A percentile compares a stretch with the other conserved stretches of the same genome.
phyloP scores from a whole-genome alignment of 1,140 invertebrate species.

The Drosophila teissieri region DNA sequence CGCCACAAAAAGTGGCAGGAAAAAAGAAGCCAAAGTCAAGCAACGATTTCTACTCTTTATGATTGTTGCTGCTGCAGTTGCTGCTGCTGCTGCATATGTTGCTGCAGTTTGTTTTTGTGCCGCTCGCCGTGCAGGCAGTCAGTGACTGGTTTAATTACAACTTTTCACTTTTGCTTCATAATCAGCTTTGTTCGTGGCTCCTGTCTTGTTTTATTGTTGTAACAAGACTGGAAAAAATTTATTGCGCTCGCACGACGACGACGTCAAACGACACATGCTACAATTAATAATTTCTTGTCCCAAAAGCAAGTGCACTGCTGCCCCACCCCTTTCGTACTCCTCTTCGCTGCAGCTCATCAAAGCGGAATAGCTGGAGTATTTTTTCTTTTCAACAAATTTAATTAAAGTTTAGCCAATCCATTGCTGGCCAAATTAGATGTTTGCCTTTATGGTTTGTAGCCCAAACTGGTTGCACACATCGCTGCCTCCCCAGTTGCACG shows the following conservation, averaged over 20 bases:
- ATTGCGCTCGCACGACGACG: constrained; percentile 80
- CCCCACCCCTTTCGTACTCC: constrained; percentile 17
- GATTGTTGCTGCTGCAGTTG: constrained; percentile 46
- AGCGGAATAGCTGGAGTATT: constrained; percentile 59
- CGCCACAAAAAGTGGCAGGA: constrained; percentile 52
- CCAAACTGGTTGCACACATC: constrained; percentile 57
- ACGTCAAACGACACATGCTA: constrained; percentile 78
- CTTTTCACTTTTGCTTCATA: constrained; percentile 83
- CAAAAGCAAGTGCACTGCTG: constrained; percentile 35
- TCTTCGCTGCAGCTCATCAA: constrained; percentile 53
- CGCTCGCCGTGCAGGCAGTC: constrained; percentile 53
- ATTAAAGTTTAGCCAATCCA: constrained; percentile 76
- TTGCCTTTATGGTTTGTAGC: constrained; percentile 53
- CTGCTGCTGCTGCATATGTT: constrained; percentile 35
- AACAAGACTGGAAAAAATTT: constrained; percentile 60
- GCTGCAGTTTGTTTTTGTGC: constrained; percentile 68
- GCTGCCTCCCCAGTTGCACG: constrained; percentile 16
- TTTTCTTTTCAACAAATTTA: constrained; percentile 57
- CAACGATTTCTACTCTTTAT: constrained; percentile 80
- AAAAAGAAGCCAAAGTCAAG: constrained; percentile 40
- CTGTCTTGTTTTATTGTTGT: constrained; percentile 47
- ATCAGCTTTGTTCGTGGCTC: constrained; percentile 63
- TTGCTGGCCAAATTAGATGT: constrained; percentile 67
- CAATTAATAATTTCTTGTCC: constrained; percentile 72
- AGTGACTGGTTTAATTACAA: constrained; percentile 82